Percentiles rank a stretch among this genome's conserved stretches.
Evolutionary conservation across 2,113 vertebrate species (phyloP).

Genomic region (Coturnix japonica): DNA sequence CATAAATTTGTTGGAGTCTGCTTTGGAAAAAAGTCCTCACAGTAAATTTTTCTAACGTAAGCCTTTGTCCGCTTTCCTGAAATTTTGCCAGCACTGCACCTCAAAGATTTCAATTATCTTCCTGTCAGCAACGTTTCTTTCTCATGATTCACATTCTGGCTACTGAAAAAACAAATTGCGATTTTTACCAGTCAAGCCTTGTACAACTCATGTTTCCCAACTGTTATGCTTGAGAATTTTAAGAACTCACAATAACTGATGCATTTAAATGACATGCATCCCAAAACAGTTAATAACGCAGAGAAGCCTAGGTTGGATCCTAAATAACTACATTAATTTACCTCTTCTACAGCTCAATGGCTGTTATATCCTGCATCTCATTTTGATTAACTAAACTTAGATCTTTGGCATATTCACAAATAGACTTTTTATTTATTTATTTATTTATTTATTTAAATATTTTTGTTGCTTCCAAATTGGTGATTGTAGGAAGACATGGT

Average conservation of each 20-base stretch:
- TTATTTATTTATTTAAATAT: too few species aligned
- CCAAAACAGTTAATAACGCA: background rate
- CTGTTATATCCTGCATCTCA: background rate
- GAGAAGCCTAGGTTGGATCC: background rate
- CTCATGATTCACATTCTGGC: slow-evolving; percentile 3
- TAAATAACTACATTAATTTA: background rate
- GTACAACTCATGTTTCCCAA: background rate
- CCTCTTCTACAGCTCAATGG: background rate
- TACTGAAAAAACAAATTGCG: background rate
- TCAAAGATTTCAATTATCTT: slow-evolving; percentile 47
- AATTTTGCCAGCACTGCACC: slow-evolving; percentile 41
- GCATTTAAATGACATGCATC: background rate
- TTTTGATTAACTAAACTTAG: slow-evolving; percentile 2
- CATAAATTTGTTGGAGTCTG: background rate
- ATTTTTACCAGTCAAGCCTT: background rate
- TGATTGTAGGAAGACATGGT: background rate
- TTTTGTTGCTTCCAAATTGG: background rate
- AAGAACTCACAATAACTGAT: background rate
- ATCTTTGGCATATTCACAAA: background rate
- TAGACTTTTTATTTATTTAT: background rate
- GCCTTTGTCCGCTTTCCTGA: slow-evolving; percentile 43
- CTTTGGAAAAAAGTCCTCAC: background rate
- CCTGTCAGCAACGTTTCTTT: slow-evolving; percentile 24
- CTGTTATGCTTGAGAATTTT: background rate
- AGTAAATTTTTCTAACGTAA: background rate